Evolutionary conservation across 2,888 invertebrate species (phyloP), one percentile per base, ranked within the genome.

Genomic region (Autographa pulchrina): DNA sequence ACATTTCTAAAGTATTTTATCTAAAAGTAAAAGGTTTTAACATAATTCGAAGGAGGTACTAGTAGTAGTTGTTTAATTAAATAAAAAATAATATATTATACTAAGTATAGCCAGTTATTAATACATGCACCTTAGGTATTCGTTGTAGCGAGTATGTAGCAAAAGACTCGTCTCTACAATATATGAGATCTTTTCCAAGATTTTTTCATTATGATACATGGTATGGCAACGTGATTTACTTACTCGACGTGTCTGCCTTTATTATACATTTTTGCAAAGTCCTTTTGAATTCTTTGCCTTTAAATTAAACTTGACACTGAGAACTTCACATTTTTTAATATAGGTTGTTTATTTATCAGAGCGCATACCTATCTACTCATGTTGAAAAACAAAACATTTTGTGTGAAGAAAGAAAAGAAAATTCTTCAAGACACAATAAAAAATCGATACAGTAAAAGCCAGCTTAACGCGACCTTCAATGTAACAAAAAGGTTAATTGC

Each of bases 181-280:
- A 74, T 74, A 76, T 81, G 70, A 82, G 65, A 75, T 70, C 68
- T 72, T 72, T 62, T 14, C 41, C 25, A 72, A 13, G 48, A 61
- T 59, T 20, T 67, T 41, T 76, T 65, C 65, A 59, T 65, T 72
- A 70, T 66, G 41, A 62, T 62, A 62, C 61, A 43, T 35, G 54
- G 56, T 31, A 48, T 38, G 52, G 13, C 32, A 8, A 31, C 63
- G 20, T 62, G 16, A 74, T 68, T 25, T 75, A 56, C 52, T 74
- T 38, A 38, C 18, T 65, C 32, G 9, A 61, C 54, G 18, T 52
- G 25, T 20, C 14, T 52, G 35, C 20, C 11, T 61, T n/a, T 48
- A 11, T 4, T 48, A 20, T 20, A 62, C 25, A 43, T 43, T 62
- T 41, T 62, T 31, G 20, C 20, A 31, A 25, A 59, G 14, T 59